Percentiles rank a stretch among this genome's conserved stretches.
phyloP scores from a whole-genome alignment of 2,113 vertebrate genomes.

The Neogobius melanostomus region DNA sequence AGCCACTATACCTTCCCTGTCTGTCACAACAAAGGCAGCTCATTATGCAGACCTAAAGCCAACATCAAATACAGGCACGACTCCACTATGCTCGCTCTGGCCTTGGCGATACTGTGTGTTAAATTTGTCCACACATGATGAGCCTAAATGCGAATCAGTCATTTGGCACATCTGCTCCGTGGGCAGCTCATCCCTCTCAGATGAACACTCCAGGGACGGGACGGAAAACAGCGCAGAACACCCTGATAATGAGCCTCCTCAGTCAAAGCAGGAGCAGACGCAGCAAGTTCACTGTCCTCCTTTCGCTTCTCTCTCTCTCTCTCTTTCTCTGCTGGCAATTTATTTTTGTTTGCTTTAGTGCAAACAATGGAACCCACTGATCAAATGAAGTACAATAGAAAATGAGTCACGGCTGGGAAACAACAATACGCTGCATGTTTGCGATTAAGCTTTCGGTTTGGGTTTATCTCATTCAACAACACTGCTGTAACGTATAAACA shows the following conservation, averaged over 20 bases:
- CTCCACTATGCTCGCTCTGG: too few relatives aligned
- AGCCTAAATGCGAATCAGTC: constrained; percentile 34
- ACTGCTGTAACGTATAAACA: background rate
- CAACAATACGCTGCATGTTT: background rate
- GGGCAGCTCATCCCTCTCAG: constrained; percentile 32
- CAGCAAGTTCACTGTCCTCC: constrained; percentile 22
- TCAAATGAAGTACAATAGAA: background rate
- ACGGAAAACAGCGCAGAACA: constrained; percentile 45
- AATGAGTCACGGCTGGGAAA: constrained; percentile 4
- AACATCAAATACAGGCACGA: constrained; percentile 11
- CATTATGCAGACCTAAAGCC: constrained; percentile 9
- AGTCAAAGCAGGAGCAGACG: constrained; percentile 26
- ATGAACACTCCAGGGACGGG: constrained; percentile 45
- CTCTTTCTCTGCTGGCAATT: constrained; percentile 7
- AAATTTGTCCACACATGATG: constrained; percentile 31
- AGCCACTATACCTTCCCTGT: background rate
- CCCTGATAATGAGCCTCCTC: constrained; percentile 53
- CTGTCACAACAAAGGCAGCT: constrained; percentile 13
- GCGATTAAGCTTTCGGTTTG: constrained; percentile 1
- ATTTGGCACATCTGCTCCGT: constrained; percentile 49
- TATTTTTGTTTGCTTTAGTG: constrained; percentile 5
- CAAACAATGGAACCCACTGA: constrained; percentile 8
- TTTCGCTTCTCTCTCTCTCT: constrained; percentile 16
- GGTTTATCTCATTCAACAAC: background rate
- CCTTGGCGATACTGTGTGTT: background rate